Conservation (phyloP, 2,113 vertebrate species). For the Perca schrenkii region DNA sequence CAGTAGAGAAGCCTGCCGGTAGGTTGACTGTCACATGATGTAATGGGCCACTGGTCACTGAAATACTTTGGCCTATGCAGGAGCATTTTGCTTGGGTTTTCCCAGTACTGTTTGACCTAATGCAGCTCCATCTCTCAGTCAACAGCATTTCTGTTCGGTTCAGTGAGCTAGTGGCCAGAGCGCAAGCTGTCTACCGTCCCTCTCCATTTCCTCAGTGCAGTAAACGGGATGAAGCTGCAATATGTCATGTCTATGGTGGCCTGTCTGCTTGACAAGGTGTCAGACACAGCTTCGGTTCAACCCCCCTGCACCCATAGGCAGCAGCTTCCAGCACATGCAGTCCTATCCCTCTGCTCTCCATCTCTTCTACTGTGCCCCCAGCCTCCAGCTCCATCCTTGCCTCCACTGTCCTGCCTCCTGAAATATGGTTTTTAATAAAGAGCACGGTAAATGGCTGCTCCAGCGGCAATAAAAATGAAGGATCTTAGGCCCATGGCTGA, state of each 20-base stretch:
- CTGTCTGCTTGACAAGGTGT: slow-evolving; percentile 81
- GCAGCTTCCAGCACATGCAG: slow-evolving; percentile 58
- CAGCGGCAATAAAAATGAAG: slow-evolving; percentile 82
- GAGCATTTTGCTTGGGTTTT: slow-evolving; percentile 58
- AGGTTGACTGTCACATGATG: slow-evolving; percentile 64
- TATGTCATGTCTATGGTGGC: slow-evolving; percentile 79
- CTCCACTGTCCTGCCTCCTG: slow-evolving; percentile 66
- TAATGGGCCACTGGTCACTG: slow-evolving; percentile 70
- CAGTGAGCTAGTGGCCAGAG: slow-evolving; percentile 75
- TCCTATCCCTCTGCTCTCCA: slow-evolving; percentile 52
- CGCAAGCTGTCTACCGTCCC: slow-evolving; percentile 80
- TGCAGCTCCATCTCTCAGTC: slow-evolving; percentile 71
- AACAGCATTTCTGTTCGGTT: slow-evolving; percentile 68
- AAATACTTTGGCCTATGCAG: slow-evolving; percentile 60
- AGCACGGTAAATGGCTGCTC: slow-evolving; percentile 80
- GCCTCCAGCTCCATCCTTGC: slow-evolving; percentile 57
- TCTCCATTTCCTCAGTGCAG: slow-evolving; percentile 77
- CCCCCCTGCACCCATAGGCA: slow-evolving; percentile 43
- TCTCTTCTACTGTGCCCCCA: slow-evolving; percentile 49
- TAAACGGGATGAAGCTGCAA: slow-evolving; percentile 80
- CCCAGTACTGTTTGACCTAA: slow-evolving; percentile 71
- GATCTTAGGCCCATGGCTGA: slow-evolving; percentile 72
- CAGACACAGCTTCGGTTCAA: slow-evolving; percentile 70
- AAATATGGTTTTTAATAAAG: slow-evolving; percentile 88
- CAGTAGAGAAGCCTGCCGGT: slow-evolving; percentile 44